Percentiles rank a stretch among this genome's conserved stretches.
Evolutionary conservation across 2,888 invertebrate genomes (phyloP).

Genomic region (Chalcosyrphus nemorum): DNA sequence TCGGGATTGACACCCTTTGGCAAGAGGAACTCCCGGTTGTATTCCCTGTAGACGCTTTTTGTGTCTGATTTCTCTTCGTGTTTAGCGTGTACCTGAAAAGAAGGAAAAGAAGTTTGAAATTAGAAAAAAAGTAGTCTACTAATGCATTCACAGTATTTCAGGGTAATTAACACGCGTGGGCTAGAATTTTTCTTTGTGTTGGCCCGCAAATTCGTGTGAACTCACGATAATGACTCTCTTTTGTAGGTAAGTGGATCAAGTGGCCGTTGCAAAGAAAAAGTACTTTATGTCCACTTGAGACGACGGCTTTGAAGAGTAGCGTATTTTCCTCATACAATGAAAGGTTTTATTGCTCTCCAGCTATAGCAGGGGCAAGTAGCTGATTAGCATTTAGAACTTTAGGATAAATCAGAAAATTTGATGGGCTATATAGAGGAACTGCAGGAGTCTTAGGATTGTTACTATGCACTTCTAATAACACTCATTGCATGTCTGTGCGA

Average conservation of each 20-base stretch:
- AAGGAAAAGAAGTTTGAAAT: slow-evolving; percentile 54
- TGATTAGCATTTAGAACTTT: slow-evolving; percentile 1
- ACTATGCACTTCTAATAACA: too few species aligned
- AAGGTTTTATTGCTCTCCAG: too few species aligned
- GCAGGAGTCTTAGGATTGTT: too few species aligned
- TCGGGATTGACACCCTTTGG: slow-evolving; percentile 99
- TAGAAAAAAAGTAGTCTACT: neutral
- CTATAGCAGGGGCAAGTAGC: neutral
- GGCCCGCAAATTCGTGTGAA: neutral
- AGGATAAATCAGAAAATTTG: neutral
- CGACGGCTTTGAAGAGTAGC: too few species aligned
- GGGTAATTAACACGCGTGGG: slow-evolving; percentile 13
- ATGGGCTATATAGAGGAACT: too few species aligned
- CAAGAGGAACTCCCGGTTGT: slow-evolving; percentile 98
- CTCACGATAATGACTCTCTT: slow-evolving; percentile 17
- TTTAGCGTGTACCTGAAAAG: slow-evolving; percentile 95
- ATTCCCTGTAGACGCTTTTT: slow-evolving; percentile 98
- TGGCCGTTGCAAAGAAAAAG: slow-evolving; percentile 15
- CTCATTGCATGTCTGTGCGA: too few species aligned
- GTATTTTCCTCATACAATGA: too few species aligned
- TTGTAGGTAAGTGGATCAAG: slow-evolving; percentile 45
- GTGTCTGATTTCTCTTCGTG: slow-evolving; percentile 99
- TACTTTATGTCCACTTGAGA: too few species aligned
- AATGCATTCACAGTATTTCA: slow-evolving; percentile 17
- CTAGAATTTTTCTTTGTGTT: neutral